Percentiles rank a stretch among this genome's conserved stretches.
These are phyloP conservation scores for Nycticryphes semicollaris DNA, from an alignment of 2,113 vertebrate genomes.

Conservation along the genomic window DNA sequence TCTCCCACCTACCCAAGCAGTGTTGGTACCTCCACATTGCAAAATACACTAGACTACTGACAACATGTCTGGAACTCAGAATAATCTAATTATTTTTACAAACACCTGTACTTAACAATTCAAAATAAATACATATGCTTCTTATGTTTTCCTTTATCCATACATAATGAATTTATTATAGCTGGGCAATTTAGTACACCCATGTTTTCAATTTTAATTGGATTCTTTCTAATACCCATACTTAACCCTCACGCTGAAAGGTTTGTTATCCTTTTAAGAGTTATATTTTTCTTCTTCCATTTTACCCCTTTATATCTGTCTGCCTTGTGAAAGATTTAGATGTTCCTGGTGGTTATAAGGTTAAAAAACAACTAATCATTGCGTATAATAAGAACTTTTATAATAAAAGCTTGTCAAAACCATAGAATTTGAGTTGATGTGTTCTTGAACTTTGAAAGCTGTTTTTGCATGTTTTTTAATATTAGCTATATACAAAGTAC, in stretches of 20 bases:
- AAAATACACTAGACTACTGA: background rate
- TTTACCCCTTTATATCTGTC: background rate
- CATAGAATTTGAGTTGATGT: background rate
- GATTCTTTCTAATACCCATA: background rate
- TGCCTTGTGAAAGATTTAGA: background rate
- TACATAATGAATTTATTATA: constrained; percentile 27
- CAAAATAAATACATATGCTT: no score
- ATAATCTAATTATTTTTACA: background rate
- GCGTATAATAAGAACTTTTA: background rate
- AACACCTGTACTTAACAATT: background rate
- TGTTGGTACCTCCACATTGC: background rate
- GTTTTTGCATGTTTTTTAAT: background rate
- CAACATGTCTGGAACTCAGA: background rate
- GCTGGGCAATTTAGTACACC: background rate
- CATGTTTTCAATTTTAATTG: constrained; percentile 13
- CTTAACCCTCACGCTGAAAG: constrained; percentile 6
- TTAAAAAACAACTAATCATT: background rate
- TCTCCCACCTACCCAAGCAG: background rate
- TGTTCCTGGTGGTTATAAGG: background rate
- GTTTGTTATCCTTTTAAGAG: background rate
- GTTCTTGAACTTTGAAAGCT: background rate
- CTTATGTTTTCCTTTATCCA: constrained; percentile 5
- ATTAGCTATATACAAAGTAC: background rate
- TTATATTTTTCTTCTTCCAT: background rate
- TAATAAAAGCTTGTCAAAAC: background rate